Percentiles rank a stretch among this genome's conserved stretches.
Conservation (phyloP, 2,797 vertebrate species). For the Psittacula echo region DNA sequence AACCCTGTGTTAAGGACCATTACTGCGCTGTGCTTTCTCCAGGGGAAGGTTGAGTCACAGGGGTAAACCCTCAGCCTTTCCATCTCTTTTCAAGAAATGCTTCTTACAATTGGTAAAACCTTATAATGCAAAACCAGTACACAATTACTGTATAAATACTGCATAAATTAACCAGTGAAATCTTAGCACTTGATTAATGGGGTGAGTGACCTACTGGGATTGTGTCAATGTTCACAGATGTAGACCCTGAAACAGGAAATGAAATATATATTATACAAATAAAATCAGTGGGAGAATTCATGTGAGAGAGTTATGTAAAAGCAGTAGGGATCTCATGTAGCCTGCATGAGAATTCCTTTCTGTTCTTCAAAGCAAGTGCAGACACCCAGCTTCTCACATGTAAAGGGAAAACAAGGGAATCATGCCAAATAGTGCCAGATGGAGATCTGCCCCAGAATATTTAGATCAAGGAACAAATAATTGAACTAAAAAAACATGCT, state of each 20-base stretch:
- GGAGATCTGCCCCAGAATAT: not conserved
- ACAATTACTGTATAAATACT: constrained; percentile 35
- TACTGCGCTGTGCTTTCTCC: not conserved
- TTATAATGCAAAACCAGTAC: not conserved
- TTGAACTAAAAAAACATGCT: not conserved
- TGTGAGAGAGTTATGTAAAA: not conserved
- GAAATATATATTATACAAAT: not conserved
- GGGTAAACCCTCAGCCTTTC: not conserved
- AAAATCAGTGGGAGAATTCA: not conserved
- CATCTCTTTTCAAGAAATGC: not conserved
- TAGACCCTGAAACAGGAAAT: constrained; percentile 6
- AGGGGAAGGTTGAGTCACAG: not conserved
- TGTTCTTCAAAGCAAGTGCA: not conserved
- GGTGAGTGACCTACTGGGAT: not conserved
- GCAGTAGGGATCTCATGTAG: accelerated
- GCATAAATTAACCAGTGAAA: constrained; percentile 9
- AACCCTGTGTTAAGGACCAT: not conserved
- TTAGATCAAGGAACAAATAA: not conserved
- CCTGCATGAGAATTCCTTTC: not conserved
- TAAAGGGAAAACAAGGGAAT: not conserved
- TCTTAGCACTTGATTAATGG: constrained; percentile 45
- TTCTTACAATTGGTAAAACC: not conserved
- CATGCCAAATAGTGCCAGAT: not conserved
- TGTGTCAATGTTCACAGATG: not conserved
- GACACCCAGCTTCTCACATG: not conserved